Conservation (phyloP, 1,140 invertebrate genomes). For the Pantala flavescens region DNA sequence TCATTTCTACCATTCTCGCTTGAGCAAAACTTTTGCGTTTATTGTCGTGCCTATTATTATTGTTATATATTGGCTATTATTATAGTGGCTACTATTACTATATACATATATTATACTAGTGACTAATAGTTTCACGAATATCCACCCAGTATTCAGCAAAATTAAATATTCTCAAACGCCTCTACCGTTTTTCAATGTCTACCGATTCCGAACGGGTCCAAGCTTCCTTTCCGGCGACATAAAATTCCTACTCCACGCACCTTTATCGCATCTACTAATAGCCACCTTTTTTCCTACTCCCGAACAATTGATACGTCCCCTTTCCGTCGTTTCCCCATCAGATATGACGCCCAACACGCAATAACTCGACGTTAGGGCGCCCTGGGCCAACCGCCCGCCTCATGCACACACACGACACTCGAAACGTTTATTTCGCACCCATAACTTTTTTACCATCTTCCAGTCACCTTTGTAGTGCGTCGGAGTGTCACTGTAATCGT, state of each 20-base stretch:
- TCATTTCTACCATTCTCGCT: too few species aligned
- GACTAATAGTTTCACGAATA: too few species aligned
- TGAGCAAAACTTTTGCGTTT: too few species aligned
- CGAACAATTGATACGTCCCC: not conserved
- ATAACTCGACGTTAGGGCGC: not conserved
- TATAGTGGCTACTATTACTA: too few species aligned
- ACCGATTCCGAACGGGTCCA: too few species aligned
- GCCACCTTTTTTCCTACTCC: not conserved
- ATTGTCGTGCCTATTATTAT: too few species aligned
- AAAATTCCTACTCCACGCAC: not conserved
- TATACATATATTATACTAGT: too few species aligned
- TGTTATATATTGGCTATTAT: too few species aligned
- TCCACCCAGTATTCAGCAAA: too few species aligned
- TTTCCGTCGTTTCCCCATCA: not conserved
- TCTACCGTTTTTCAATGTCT: too few species aligned
- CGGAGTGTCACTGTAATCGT: not conserved
- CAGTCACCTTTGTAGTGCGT: not conserved
- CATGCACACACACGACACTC: not conserved
- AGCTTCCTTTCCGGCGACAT: not conserved
- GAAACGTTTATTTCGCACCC: not conserved
- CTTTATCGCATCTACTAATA: not conserved
- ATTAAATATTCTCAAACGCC: too few species aligned
- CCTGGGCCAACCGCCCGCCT: not conserved
- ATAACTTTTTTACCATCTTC: slow-evolving; percentile 2
- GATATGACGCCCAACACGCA: not conserved